Base-by-base conservation (phyloP, 2,888 invertebrate species). In the Urechis unicinctus region DNA sequence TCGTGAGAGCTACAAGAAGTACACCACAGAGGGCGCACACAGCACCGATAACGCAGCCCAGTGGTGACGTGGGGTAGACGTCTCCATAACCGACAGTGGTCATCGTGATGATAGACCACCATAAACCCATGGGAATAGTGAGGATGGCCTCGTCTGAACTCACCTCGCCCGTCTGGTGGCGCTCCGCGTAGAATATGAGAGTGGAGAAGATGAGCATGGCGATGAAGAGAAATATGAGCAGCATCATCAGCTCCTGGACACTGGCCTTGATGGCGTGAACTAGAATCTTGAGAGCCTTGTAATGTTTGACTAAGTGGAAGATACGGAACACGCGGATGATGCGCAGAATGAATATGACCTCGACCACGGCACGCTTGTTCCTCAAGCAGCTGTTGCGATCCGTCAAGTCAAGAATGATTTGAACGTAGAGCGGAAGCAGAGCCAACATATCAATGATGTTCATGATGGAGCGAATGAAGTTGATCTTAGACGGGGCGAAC, bases 271-370 rank as follows among this genome's bases (percentile, higher is more conserved):
- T 74, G 17, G 79, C 76, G 60, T 79, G 78, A 31, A 79, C 76
- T 42, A 79, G 66, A 57, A 79, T 79, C 61, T 78, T 78, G 17
- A 79, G 66, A 9, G 80, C 80, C 57, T 77, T 77, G 60, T 79
- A 80, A 53, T 59, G 59, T 61, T 79, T 79, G 17, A 80, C 79
- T 51, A 80, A 63, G 60, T 80, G 79, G 70, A 80, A 80, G 43
- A 80, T 75, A 22, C 80, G 70, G 58, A 80, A 74, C 65, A 80
- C 80, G 30, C 80, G 69, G 54, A 80, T 75, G 53, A 80, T 80
- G 44, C 80, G 73, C 61, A 80, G 67, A 58, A 80, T 76, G 63
- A 80, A 80, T 64, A 80, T 74, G 31, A 72, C 70, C 61, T 76
- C 74, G 42, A 74, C 66, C 57, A 73, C 71, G n/a, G 72, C 66